phyloP scores from a whole-genome alignment of 2,888 invertebrate genomes.

The Antheraea assamensis region DNA sequence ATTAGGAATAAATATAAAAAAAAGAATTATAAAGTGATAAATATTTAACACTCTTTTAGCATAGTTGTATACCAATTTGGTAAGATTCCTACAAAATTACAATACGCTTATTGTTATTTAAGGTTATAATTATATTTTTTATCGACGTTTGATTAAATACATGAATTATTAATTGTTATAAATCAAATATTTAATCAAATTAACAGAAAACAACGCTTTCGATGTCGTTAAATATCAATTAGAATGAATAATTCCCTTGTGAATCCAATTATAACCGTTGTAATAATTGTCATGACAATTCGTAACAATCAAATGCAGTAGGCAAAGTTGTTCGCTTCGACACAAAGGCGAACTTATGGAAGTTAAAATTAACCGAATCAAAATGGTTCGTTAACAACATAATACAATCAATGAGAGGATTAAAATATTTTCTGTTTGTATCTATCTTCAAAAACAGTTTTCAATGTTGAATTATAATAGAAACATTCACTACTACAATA shows the following conservation, averaged over 20 bases:
- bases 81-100: too few relatives aligned
- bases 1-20: too few relatives aligned
- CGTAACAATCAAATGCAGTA: background rate
- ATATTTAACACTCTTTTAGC: too few relatives aligned
- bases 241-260: background rate
- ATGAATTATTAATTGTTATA: background rate
- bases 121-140: too few relatives aligned
- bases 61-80: too few relatives aligned
- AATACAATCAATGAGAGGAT: background rate
- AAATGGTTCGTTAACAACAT: constrained; percentile 1
- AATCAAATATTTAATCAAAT: background rate
- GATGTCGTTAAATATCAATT: background rate
- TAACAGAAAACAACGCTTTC: background rate
- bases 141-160: too few relatives aligned
- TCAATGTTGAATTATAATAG: too few relatives aligned
- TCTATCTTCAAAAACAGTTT: too few relatives aligned
- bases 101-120: too few relatives aligned
- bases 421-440: background rate
- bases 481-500: too few relatives aligned
- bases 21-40: too few relatives aligned
- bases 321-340: background rate
- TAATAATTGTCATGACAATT: background rate
- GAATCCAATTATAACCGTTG: constrained; percentile 3
- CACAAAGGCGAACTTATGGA: background rate
- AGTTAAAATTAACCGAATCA: background rate